A percentile compares a stretch with the other conserved stretches of the same genome.
These are phyloP conservation scores for Caenorhabditis brenneri DNA, from an alignment of 1,140 invertebrate species.

Conservation along the genomic window DNA sequence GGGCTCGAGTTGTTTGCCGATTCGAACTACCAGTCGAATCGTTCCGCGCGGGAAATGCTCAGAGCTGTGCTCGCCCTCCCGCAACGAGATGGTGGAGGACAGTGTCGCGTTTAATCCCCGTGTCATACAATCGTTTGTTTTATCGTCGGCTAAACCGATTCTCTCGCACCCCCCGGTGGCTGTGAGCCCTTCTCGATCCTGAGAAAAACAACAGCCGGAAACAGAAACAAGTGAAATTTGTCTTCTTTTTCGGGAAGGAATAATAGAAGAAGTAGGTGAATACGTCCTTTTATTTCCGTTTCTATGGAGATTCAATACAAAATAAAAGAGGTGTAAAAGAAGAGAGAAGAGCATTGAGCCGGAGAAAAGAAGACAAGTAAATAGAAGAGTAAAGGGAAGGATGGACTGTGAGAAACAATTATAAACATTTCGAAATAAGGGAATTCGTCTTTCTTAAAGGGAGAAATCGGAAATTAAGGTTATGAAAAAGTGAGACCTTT, in stretches of 20 bases:
- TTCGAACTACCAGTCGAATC: conserved; percentile 43
- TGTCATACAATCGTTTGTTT: conserved; percentile 43
- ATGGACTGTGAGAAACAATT: not conserved
- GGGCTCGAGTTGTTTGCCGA: conserved; percentile 35
- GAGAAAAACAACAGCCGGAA: not conserved
- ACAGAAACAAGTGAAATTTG: not conserved
- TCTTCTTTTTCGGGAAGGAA: conserved; percentile 13
- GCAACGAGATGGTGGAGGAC: not conserved
- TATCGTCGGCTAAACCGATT: conserved; percentile 42
- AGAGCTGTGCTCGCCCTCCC: not conserved
- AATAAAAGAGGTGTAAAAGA: not conserved
- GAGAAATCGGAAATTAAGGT: too few species aligned
- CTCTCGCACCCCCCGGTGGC: conserved; percentile 16
- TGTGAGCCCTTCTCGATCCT: not conserved
- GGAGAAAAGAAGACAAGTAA: conserved; percentile 21
- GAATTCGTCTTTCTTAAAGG: too few species aligned
- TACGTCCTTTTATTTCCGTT: conserved; percentile 31
- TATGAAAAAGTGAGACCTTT: too few species aligned
- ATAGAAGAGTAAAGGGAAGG: not conserved
- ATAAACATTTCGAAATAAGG: too few species aligned
- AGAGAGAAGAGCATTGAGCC: conserved; percentile 1
- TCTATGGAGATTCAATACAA: conserved; percentile 12
- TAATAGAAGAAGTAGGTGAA: conserved; percentile 23
- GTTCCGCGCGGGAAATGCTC: conserved; percentile 40
- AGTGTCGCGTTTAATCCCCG: conserved; percentile 37